Evolutionary conservation across 1,140 invertebrate genomes (phyloP), one percentile per base, ranked within the genome.

Genomic region (Heliothis subflexa): DNA sequence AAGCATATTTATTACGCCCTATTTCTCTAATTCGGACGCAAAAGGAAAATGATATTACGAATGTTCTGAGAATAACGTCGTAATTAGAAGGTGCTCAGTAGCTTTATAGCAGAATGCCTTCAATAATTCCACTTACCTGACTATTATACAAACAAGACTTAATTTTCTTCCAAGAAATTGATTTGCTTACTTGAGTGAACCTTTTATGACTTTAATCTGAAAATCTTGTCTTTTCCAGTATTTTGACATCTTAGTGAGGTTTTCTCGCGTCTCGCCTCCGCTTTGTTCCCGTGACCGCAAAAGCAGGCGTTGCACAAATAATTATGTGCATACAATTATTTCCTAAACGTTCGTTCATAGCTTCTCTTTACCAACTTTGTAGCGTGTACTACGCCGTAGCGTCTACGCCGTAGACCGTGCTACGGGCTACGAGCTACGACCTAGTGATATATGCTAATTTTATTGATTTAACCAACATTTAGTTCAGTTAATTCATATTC

Each of bases 281-380:
- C 80, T 86, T 85, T 81, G 81, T 85, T 82, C 84, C 77, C 73
- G 82, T 87, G 88, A 88, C 88, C 86, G 83, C 79, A 89, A 93
- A 90, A 91, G 90, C 84, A 83, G 82, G 80, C 87, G 88, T 83
- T 91, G 89, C 88, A 89, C 88, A 93, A 92, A 92, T 93, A 92
- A 93, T 92, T 93, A 93, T 93, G 92, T 93, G 92, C 92, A 93
- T 93, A 92, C 91, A 89, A 92, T 93, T 91, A 92, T 91, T 90
- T 88, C 81, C 87, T 89, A 89, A 90, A 85, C 88, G 87, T 89
- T 90, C 81, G 85, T 88, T 86, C 85, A 79, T 79, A 78, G 73
- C 64, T 72, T 62, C 62, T 76, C 73, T 52, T 25, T 75, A 52
- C 18, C 59, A 54, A 75, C 57, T 75, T 64, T 12, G 73, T 75